Conservation (phyloP, 2,888 invertebrate genomes). For the Hermaeophaga mercurialis region DNA sequence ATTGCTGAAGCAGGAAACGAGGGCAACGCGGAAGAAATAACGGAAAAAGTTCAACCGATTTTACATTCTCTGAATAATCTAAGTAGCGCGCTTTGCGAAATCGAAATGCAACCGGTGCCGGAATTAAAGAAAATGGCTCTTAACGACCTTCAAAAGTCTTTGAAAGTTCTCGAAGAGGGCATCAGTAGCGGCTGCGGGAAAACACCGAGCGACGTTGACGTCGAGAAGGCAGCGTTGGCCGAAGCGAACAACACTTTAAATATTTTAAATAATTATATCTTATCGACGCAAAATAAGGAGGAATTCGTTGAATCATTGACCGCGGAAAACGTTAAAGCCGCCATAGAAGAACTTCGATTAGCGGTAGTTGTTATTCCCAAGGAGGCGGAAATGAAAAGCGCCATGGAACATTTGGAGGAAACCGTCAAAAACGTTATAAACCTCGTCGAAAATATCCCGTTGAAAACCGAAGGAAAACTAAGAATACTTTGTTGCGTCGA, state of each 20-base stretch:
- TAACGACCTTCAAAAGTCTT: slow-evolving; percentile 50
- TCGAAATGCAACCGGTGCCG: slow-evolving; percentile 45
- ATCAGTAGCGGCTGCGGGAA: slow-evolving; percentile 29
- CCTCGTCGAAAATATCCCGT: slow-evolving; percentile 51
- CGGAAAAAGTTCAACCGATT: slow-evolving; percentile 20
- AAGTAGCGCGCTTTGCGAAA: slow-evolving; percentile 42
- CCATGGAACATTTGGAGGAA: slow-evolving; percentile 53
- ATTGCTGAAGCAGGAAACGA: too few species aligned
- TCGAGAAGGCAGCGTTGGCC: slow-evolving; percentile 48
- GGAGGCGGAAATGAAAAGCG: slow-evolving; percentile 48
- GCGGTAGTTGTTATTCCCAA: slow-evolving; percentile 50
- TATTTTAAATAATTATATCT: slow-evolving; percentile 46
- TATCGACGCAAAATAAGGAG: slow-evolving; percentile 27
- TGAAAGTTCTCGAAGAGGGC: slow-evolving; percentile 43
- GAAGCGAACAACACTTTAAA: slow-evolving; percentile 46
- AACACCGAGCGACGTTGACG: slow-evolving; percentile 22
- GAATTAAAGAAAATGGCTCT: slow-evolving; percentile 46
- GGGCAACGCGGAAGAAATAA: too few species aligned
- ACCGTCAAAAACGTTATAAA: slow-evolving; percentile 55
- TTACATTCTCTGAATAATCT: slow-evolving; percentile 45
- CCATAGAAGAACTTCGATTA: slow-evolving; percentile 51
- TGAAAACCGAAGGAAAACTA: slow-evolving; percentile 38
- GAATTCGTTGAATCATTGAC: slow-evolving; percentile 20
- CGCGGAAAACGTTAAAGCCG: slow-evolving; percentile 47
- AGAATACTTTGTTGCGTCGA: slow-evolving; percentile 32